Evolutionary conservation across 2,113 vertebrate genomes (phyloP), one percentile per base, ranked within the genome.

Genomic region (Centropus unirufus): DNA sequence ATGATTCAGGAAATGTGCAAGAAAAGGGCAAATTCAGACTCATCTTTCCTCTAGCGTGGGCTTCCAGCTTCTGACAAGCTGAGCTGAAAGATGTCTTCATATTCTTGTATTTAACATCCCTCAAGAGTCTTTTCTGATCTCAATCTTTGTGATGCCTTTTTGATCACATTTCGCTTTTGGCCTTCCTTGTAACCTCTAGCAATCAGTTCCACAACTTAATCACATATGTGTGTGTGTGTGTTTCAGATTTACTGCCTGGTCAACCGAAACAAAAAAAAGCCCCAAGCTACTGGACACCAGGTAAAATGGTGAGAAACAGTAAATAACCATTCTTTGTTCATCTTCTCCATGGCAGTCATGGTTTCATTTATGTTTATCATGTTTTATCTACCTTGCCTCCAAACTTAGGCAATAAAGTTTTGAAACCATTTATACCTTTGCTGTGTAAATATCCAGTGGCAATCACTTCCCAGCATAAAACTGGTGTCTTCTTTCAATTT

Each of bases 11-110:
- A 95, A 85, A 79, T 3, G 5, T 44, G 49, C 46, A 61, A 85
- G 67, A 91, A 93, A 94, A 88, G 85, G 82, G 54, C 49, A 85
- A 66, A 94, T 75, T 80, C 84, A 85, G 55, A 75, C 81, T 90
- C 82, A 66, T 78, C 70, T 79, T 87, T 87, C 81, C 81, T 49
- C 89, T 77, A 52, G 77, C 21, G 1, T 14, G 23, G 77, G 42
- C 52, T 91, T 52, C 58, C 82, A 90, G n/a, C 44, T 84, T 57
- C 92, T 94, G 81, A 91, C 58, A 90, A 73, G 49, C 39, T 0
- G 2, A 73, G 70, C 58, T 49, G 82, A 85, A 90, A 51, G 67
- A 79, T 87, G 40, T 39, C 70, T 91, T 92, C 69, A 44, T 72
- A 49, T 61, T 52, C 49, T 44, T 82, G 62, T 8, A 32, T 82